Percentiles rank a stretch among this genome's conserved stretches.
phyloP scores from a whole-genome alignment of 2,797 vertebrate species.

The Alauda arvensis region DNA sequence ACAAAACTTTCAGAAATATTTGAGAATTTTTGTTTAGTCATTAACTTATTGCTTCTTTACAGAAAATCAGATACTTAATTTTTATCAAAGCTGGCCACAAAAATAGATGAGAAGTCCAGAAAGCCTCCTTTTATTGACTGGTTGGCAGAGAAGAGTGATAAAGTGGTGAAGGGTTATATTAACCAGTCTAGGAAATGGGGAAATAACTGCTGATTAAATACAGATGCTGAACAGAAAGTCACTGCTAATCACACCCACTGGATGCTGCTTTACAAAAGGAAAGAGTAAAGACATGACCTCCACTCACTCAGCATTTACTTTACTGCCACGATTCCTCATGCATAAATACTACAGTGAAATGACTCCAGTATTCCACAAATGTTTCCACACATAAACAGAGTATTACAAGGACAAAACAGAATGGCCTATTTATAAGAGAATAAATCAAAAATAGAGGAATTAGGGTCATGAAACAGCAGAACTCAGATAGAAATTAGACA shows the following conservation, averaged over 20 bases:
- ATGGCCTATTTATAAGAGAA: not conserved
- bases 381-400: constrained; percentile 27
- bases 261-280: constrained; percentile 28
- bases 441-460: constrained; percentile 40
- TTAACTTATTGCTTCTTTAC: constrained; percentile 1
- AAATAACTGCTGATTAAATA: constrained; percentile 65
- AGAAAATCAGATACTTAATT: constrained; percentile 44
- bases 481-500: not conserved
- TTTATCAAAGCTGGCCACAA: constrained; percentile 14
- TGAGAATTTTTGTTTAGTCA: not conserved
- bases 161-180: constrained; percentile 52
- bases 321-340: not conserved
- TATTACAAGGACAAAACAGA: not conserved
- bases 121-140: constrained; percentile 29
- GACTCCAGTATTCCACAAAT: constrained; percentile 33
- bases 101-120: constrained; percentile 9
- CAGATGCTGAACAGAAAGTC: constrained; percentile 66
- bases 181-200: constrained; percentile 58
- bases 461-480: not conserved
- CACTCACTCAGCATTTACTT: not conserved
- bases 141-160: constrained; percentile 32
- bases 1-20: not conserved
- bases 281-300: constrained; percentile 1
- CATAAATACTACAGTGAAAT: constrained; percentile 23
- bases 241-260: constrained; percentile 47